Base-by-base conservation (phyloP, 2,888 invertebrate genomes). In the Hesperia comma region DNA sequence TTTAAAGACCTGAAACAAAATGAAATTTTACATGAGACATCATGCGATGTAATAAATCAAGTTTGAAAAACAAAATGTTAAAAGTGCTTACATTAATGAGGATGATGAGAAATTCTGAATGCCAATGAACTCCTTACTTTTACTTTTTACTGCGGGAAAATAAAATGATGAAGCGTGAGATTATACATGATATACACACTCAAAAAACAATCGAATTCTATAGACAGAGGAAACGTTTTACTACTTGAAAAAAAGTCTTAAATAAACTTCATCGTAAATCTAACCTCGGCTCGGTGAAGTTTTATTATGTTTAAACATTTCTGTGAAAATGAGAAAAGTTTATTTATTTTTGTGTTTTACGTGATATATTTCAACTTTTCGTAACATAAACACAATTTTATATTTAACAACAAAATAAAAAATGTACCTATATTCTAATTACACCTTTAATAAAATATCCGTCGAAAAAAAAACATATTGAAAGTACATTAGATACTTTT, bases 1-100 rank as follows among this genome's bases (percentile, higher is more conserved):
- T 81, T 86, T 63, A 46, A 69, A 62, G 74, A 72, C 80, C 90
- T 90, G 87, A 7, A 90, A 90, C 86, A 88, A 89, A 41, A n/a
- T 26, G 63, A 72, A 70, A 63, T 63, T 6, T 32, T 6, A 61
- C 14, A 37, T 61, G 7, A 49, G 15, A 26, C 6, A 3, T 14
- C 8, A 40, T 21, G 33, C 33, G 8, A 56, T 41, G 14, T 4
- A 41, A 10, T 2, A 12, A 58, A 32, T 15, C 0, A 58, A 4
- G 32, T n/a, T n/a, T 17, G 8, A 61, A 51, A 61, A 49, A 51
- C 5, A 61, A 61, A 58, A 14, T 26, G 5, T 21, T 33, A 26
- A 17, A 51, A 51, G 26, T 19, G 49, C 60, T 61, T 61, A 61
- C 60, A 51, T 61, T 60, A 61, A 61, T 61, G 60, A 61, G 17